Evolutionary conservation across 2,797 vertebrate species (phyloP).

Genomic region (Sebastes glaucus): DNA sequence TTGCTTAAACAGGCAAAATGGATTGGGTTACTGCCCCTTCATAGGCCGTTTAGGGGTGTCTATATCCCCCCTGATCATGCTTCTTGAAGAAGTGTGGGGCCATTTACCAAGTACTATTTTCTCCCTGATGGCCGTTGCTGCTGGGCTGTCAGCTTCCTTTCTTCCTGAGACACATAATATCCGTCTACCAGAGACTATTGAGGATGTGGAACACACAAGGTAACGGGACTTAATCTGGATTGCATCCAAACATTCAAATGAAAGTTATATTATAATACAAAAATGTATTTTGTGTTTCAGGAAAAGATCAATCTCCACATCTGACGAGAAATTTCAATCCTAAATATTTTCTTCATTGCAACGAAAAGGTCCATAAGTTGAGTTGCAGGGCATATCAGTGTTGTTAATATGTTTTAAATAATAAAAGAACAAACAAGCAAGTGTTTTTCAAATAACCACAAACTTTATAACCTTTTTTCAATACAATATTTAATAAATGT

Average conservation of each 20-base stretch:
- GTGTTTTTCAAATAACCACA: background rate
- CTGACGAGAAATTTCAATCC: conserved; percentile 6
- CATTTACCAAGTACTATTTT: conserved; percentile 61
- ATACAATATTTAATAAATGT: too few species aligned
- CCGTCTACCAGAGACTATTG: conserved; percentile 71
- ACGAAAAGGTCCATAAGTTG: background rate
- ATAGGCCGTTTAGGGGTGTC: conserved; percentile 68
- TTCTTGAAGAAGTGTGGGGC: conserved; percentile 71
- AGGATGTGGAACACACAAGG: conserved; percentile 70
- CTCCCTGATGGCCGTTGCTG: conserved; percentile 40
- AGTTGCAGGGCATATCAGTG: background rate
- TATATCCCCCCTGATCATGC: conserved; percentile 64
- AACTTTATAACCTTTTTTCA: too few species aligned
- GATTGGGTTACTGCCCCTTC: conserved; percentile 73
- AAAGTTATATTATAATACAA: background rate
- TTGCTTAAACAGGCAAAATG: conserved; percentile 72
- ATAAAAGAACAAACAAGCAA: background rate
- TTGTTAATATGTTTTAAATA: background rate
- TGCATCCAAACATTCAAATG: background rate
- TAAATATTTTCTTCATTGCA: background rate
- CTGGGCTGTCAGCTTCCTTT: conserved; percentile 36
- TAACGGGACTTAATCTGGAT: background rate
- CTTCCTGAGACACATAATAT: conserved; percentile 71
- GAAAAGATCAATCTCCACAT: conserved; percentile 41
- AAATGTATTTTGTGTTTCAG: conserved; percentile 44